Percentiles rank a stretch among this genome's conserved stretches.
These are phyloP conservation scores for Meteorus cinctellus DNA, from an alignment of 2,888 invertebrate species.

Conservation along the genomic window DNA sequence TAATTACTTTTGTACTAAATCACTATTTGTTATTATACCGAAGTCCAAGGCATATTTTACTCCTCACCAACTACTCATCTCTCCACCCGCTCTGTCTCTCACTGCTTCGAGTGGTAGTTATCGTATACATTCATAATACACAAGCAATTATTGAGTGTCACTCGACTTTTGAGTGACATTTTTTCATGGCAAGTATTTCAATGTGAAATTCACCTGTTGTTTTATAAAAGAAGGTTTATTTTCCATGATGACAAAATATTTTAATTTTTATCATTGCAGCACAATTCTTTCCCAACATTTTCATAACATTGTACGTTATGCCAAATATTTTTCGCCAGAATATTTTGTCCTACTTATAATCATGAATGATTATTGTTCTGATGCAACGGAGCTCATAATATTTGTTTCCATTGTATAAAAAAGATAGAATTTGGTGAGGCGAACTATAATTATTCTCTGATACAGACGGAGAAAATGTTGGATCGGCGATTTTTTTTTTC, in stretches of 20 bases:
- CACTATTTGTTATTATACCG: constrained; percentile 7
- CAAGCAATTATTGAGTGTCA: constrained; percentile 14
- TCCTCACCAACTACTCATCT: not conserved
- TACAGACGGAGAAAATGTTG: not conserved
- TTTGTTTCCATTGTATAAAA: not conserved
- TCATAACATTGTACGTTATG: no score
- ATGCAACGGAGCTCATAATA: constrained; percentile 55
- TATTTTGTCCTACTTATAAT: not conserved
- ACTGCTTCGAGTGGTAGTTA: not conserved
- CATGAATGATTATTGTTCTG: constrained; percentile 54
- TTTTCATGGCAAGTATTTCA: constrained; percentile 9
- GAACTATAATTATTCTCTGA: constrained; percentile 45
- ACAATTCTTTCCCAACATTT: not conserved
- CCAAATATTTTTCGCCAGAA: no score
- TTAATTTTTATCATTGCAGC: not conserved
- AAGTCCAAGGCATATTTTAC: constrained; percentile 19
- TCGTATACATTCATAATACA: not conserved
- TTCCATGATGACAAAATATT: not conserved
- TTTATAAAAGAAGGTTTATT: not conserved
- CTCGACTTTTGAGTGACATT: constrained; percentile 20
- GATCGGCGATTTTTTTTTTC: constrained; percentile 13
- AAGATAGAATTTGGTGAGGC: constrained; percentile 37
- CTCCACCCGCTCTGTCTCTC: not conserved
- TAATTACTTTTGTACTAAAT: not conserved
- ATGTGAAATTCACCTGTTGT: not conserved